Percentiles rank a stretch among this genome's conserved stretches.
Conservation (phyloP, 2,113 vertebrate genomes). For the Oxyura jamaicensis region DNA sequence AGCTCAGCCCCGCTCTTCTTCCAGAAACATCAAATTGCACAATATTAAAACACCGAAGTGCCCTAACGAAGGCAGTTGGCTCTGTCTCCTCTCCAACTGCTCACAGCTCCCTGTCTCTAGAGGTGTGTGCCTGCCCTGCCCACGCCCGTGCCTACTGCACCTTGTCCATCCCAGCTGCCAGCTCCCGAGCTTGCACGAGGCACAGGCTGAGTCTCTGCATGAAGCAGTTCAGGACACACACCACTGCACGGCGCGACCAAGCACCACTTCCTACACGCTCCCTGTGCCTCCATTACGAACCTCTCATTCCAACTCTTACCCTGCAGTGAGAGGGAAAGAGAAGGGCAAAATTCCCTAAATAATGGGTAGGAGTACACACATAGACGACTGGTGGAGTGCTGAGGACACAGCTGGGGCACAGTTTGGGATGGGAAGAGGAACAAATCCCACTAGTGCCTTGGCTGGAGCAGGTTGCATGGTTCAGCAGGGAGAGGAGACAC, state of each 20-base stretch:
- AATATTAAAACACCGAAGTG: background rate
- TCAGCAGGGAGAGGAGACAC: fast-evolving
- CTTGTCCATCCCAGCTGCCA: background rate
- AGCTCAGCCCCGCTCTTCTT: background rate
- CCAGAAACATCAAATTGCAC: background rate
- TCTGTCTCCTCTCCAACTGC: background rate
- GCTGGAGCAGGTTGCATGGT: background rate
- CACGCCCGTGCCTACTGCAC: background rate
- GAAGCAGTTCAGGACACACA: background rate
- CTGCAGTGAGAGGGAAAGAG: background rate
- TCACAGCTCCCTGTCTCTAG: background rate
- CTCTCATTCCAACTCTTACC: background rate
- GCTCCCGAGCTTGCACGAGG: background rate
- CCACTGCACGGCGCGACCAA: background rate
- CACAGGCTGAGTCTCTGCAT: background rate
- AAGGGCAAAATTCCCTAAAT: background rate
- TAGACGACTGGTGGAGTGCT: background rate
- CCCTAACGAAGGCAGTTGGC: background rate
- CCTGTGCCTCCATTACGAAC: background rate
- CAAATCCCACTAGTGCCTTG: background rate
- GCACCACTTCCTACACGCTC: background rate
- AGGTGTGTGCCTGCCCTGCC: background rate
- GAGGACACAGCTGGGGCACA: fast-evolving
- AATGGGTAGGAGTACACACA: background rate
- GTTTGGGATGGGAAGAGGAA: background rate